Evolutionary conservation across 1,140 invertebrate genomes (phyloP).

Genomic region (Lucilia cuprina): DNA sequence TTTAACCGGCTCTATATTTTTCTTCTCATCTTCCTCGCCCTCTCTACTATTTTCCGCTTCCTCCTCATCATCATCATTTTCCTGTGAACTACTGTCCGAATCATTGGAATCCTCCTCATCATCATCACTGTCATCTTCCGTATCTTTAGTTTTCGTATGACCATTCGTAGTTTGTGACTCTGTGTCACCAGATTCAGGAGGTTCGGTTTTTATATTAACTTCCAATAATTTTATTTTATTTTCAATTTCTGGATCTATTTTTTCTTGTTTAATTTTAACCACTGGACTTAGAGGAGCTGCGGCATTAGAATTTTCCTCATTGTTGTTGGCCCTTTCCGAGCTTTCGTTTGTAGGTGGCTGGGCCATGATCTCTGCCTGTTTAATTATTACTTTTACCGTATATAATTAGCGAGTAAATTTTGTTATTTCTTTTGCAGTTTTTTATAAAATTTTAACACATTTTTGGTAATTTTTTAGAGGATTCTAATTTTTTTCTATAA

Average conservation of each 20-base stretch:
- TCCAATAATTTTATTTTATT: constrained; percentile 2
- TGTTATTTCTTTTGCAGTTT: neutral
- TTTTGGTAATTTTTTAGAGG: neutral
- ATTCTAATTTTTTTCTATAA: neutral
- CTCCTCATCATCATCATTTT: neutral
- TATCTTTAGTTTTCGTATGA: neutral
- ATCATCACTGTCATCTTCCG: neutral
- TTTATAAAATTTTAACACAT: neutral
- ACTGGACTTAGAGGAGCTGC: neutral
- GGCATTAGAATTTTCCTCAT: neutral
- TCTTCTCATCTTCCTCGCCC: constrained; percentile 53
- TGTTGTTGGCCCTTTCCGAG: neutral
- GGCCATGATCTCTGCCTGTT: neutral
- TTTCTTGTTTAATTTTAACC: constrained; percentile 40
- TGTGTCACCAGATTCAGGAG: neutral
- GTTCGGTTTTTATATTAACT: neutral
- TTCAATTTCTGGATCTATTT: constrained; percentile 40
- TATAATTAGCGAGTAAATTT: neutral
- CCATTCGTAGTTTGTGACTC: neutral
- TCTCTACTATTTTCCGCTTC: neutral
- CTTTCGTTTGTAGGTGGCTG: neutral
- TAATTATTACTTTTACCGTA: neutral
- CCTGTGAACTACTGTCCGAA: constrained; percentile 18
- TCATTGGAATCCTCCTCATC: constrained; percentile 6
- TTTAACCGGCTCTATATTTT: constrained; percentile 65